Conservation (phyloP, 1,140 invertebrate genomes). For the Drosophila busckii region DNA sequence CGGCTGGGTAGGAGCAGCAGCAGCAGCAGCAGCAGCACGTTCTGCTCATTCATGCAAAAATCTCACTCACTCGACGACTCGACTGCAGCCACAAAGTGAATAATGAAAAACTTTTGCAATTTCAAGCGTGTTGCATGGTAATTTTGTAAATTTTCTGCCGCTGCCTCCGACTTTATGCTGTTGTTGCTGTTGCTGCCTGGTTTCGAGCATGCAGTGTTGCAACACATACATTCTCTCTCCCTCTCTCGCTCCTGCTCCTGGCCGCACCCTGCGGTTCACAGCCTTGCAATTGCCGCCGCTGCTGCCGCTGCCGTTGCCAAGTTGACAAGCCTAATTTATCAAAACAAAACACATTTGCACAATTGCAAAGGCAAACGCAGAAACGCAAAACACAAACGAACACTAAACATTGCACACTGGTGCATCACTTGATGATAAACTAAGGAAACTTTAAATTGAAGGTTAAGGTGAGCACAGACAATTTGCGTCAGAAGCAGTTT, state of each 20-base stretch:
- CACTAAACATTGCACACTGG: conserved; percentile 42
- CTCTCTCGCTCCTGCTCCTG: not conserved
- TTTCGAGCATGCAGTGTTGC: conserved; percentile 31
- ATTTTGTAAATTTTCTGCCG: conserved; percentile 72
- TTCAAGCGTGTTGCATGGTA: conserved; percentile 76
- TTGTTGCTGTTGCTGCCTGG: conserved; percentile 21
- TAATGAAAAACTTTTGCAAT: conserved; percentile 78
- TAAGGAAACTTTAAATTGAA: not conserved
- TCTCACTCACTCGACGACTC: conserved; percentile 73
- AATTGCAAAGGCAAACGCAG: conserved; percentile 74
- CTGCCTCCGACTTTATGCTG: conserved; percentile 41
- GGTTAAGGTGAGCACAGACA: no score
- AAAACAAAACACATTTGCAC: conserved; percentile 77
- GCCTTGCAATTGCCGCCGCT: conserved; percentile 19
- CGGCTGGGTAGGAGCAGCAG: no score
- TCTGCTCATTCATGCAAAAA: conserved; percentile 75
- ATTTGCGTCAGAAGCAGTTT: not conserved
- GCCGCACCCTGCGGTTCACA: conserved; percentile 38
- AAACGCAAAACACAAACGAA: conserved; percentile 47
- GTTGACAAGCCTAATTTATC: conserved; percentile 78
- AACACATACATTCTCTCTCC: conserved; percentile 20
- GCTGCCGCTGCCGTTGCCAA: conserved; percentile 45
- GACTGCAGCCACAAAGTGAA: conserved; percentile 76
- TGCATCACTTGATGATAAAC: not conserved
- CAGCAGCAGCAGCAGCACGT: no score